Evolutionary conservation across 2,888 invertebrate species (phyloP), one percentile per base, ranked within the genome.

Genomic region (Clepsis dumicolana): DNA sequence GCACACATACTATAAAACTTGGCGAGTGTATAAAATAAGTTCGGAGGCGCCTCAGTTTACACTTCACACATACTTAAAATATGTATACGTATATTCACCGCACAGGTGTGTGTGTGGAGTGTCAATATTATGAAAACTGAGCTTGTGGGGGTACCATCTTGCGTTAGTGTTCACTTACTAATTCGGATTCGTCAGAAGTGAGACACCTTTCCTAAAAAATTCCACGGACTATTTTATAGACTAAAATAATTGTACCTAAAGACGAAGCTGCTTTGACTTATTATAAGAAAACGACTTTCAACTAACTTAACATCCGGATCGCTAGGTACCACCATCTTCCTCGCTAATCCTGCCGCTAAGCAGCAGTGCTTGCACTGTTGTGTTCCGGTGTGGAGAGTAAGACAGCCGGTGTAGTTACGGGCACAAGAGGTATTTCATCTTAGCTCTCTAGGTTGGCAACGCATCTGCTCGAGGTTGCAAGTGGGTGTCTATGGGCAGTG

Each of bases 111-210:
- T 79, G 81, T 70, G 81, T 79, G 62, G 64, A 64, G 74, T 80
- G 76, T 85, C 76, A 72, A 77, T 74, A 83, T 80, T 80, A 78
- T 77, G 77, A 81, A 82, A 80, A 67, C 53, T 74, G 82, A 72
- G 73, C 75, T 75, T 76, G 77, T 86, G 88, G 84, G 88, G 84
- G 86, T 79, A 60, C 77, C 74, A 73, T 44, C 75, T 74, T 74
- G 71, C 71, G 73, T 77, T 74, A 76, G 82, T 87, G 81, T 86
- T 80, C 68, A 80, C 75, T 71, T 70, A 77, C 72, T 75, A 80
- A 85, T 84, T 85, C 80, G 85, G 81, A 80, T 81, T 81, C 74
- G 74, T 70, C 85, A 89, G 86, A 62, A 75, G 80, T 79, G 70
- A 68, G 59, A 60, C 85, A 88, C 84, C 81, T 80, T 83, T 83